A percentile compares a stretch with the other conserved stretches of the same genome.
phyloP scores from a whole-genome alignment of 2,888 invertebrate genomes.

The Nasonovia ribisnigri region DNA sequence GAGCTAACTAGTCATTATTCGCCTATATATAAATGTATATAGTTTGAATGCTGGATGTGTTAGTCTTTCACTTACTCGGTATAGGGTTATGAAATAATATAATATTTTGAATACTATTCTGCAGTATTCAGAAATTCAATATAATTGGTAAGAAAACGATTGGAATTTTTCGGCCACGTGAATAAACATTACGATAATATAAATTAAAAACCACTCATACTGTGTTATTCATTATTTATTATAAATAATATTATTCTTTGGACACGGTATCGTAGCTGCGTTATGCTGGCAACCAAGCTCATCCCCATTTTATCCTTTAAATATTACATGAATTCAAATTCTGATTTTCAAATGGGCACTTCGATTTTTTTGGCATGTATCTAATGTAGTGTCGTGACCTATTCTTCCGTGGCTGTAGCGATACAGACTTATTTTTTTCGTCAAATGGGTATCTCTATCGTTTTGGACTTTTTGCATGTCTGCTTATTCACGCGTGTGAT shows the following conservation, averaged over 20 bases:
- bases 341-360: not conserved
- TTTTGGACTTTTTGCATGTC: not conserved
- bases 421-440: not conserved
- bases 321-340: not conserved
- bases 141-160: not conserved
- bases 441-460: not conserved
- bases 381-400: not conserved
- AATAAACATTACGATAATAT: not conserved
- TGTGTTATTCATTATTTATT: not conserved
- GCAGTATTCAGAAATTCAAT: not conserved
- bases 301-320: not conserved
- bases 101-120: not conserved
- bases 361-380: not conserved
- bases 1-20: not conserved
- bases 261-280: not conserved
- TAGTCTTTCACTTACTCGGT: not conserved
- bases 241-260: not conserved
- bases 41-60: not conserved
- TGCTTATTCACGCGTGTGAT: not conserved
- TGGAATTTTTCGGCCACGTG: not conserved
- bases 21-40: not conserved
- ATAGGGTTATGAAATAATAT: not conserved
- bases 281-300: not conserved
- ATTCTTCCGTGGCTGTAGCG: not conserved
- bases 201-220: not conserved